Conservation (phyloP, 2,113 vertebrate genomes). For the Amphiprion ocellaris region DNA sequence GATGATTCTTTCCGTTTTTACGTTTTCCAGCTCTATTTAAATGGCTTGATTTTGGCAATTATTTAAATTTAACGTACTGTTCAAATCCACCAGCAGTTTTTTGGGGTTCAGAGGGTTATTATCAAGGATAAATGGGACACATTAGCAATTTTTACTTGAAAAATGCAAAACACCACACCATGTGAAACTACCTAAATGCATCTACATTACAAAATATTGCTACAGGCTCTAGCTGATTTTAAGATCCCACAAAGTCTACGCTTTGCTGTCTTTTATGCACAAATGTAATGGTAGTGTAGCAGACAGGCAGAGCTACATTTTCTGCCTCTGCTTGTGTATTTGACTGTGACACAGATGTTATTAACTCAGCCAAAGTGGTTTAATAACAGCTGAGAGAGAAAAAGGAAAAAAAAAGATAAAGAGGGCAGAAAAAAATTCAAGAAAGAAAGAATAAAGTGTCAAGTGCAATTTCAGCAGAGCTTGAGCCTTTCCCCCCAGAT, state of each 20-base stretch:
- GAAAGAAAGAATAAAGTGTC: constrained; percentile 55
- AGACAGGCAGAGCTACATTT: constrained; percentile 24
- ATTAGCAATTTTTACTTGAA: no score
- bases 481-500: constrained; percentile 48
- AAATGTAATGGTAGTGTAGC: constrained; percentile 17
- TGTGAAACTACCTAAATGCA: no score
- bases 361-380: constrained; percentile 58
- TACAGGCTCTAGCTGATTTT: neutral
- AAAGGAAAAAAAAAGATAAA: constrained; percentile 16
- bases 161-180: no score
- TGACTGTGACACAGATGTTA: constrained; percentile 55
- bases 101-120: no score
- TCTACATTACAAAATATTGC: no score
- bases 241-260: neutral
- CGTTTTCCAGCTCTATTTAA: no score
- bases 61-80: no score
- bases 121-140: no score
- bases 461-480: constrained; percentile 58
- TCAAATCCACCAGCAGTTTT: no score
- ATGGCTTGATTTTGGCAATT: no score
- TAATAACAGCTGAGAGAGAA: constrained; percentile 50
- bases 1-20: no score
- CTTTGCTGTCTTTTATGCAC: neutral
- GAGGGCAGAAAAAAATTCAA: constrained; percentile 1
- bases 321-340: constrained; percentile 11